Conservation (phyloP, 2,113 vertebrate genomes). For the Chionis minor region DNA sequence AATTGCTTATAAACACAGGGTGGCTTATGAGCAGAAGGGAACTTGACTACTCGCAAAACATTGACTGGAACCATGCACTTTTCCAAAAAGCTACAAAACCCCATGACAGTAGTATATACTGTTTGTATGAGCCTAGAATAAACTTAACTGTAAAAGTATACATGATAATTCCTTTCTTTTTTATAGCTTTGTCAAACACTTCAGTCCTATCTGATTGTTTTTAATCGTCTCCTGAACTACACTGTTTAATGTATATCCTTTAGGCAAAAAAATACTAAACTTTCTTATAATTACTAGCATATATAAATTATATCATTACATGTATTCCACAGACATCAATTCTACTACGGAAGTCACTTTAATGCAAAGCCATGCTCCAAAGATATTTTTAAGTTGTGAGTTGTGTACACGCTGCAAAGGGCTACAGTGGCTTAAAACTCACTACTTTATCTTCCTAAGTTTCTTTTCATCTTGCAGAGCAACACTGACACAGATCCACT, state of each 20-base stretch:
- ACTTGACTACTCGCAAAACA: not conserved
- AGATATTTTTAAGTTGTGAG: not conserved
- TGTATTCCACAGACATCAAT: not conserved
- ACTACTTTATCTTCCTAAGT: not conserved
- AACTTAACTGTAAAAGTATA: not conserved
- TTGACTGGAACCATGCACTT: not conserved
- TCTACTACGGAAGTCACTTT: not conserved
- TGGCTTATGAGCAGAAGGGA: not conserved
- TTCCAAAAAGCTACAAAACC: not conserved
- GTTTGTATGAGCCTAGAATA: not conserved
- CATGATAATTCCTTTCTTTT: not conserved
- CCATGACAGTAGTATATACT: not conserved
- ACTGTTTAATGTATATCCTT: not conserved
- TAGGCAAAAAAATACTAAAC: not conserved
- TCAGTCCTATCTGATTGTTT: not conserved
- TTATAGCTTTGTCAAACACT: not conserved
- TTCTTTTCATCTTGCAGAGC: not conserved
- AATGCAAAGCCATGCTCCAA: not conserved
- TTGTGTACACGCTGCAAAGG: not conserved
- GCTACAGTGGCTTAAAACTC: not conserved
- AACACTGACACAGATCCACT: not conserved
- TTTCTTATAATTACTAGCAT: not conserved
- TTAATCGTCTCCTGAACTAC: not conserved
- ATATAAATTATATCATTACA: not conserved
- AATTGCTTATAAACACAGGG: not conserved